Evolutionary conservation across 1,140 invertebrate species (phyloP).

Genomic region (Cylas formicarius): DNA sequence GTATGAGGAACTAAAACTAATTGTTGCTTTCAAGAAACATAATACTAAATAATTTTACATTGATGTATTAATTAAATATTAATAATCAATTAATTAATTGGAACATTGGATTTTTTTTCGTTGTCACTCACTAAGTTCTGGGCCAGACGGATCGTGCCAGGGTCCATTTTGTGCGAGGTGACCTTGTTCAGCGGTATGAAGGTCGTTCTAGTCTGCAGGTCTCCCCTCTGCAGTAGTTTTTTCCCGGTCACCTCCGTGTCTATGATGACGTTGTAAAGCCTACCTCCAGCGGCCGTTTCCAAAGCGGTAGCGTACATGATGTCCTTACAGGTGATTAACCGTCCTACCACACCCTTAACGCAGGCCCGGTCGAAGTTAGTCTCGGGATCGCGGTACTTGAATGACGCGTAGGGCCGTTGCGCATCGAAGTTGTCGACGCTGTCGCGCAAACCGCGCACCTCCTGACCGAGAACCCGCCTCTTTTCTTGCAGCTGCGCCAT

Average conservation of each 20-base stretch:
- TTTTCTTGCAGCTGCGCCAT: constrained; percentile 52
- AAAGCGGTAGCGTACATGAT: constrained; percentile 68
- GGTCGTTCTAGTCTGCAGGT: constrained; percentile 71
- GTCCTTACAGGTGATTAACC: constrained; percentile 71
- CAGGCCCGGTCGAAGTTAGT: constrained; percentile 67
- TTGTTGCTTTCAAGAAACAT: too few species aligned
- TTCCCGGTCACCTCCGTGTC: constrained; percentile 82
- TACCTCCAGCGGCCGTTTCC: constrained; percentile 79
- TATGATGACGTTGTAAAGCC: constrained; percentile 86
- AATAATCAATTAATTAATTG: too few species aligned
- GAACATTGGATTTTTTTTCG: too few species aligned
- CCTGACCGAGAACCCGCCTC: constrained; percentile 45
- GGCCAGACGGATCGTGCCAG: constrained; percentile 56
- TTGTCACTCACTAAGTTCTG: constrained; percentile 58
- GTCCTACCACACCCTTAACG: constrained; percentile 68
- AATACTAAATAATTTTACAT: too few species aligned
- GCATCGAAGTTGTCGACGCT: constrained; percentile 55
- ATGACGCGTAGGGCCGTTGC: constrained; percentile 60
- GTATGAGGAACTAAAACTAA: too few species aligned
- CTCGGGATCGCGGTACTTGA: constrained; percentile 69
- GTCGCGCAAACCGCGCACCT: constrained; percentile 50
- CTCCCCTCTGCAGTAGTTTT: constrained; percentile 72
- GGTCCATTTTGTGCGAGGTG: constrained; percentile 53
- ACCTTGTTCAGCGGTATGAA: constrained; percentile 94
- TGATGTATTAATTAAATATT: too few species aligned